Evolutionary conservation across 2,888 invertebrate genomes (phyloP).

Genomic region (Pseudoips prasinana): DNA sequence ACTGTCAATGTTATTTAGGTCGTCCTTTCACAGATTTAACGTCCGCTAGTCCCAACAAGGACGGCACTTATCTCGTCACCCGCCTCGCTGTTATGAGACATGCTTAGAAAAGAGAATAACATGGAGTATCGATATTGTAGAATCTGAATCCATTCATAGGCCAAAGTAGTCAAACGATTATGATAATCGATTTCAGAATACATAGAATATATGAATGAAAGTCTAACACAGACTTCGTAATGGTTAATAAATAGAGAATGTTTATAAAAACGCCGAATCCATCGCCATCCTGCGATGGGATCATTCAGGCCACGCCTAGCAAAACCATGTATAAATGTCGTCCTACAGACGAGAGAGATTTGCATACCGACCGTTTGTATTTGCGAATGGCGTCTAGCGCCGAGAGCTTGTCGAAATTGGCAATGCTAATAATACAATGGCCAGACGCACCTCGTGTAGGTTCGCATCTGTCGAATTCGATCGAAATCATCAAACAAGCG

Average conservation of each 20-base stretch:
- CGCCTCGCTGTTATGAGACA: conserved; percentile 44
- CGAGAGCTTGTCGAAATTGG: conserved; percentile 70
- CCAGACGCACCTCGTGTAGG: conserved; percentile 65
- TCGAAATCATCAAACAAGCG: conserved; percentile 36
- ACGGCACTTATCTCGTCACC: conserved; percentile 48
- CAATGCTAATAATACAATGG: conserved; percentile 75
- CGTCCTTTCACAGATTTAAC: conserved; percentile 44
- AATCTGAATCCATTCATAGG: too few species aligned
- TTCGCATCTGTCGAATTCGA: conserved; percentile 53
- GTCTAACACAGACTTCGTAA: too few species aligned
- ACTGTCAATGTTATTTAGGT: conserved; percentile 40
- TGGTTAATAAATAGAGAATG: too few species aligned
- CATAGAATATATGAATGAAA: too few species aligned
- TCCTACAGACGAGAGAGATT: conserved; percentile 56
- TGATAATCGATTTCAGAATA: too few species aligned
- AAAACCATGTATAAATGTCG: conserved; percentile 48
- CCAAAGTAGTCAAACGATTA: too few species aligned
- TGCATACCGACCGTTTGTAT: conserved; percentile 67
- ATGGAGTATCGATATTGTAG: conserved; percentile 25
- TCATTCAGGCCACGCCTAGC: conserved; percentile 40
- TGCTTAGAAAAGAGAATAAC: conserved; percentile 53
- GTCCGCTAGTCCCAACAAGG: conserved; percentile 45
- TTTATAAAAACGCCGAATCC: not conserved
- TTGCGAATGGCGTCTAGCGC: conserved; percentile 64
- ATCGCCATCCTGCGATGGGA: conserved; percentile 5